Conservation (phyloP, 2,113 vertebrate genomes). For the Microcebus griseorufus region DNA sequence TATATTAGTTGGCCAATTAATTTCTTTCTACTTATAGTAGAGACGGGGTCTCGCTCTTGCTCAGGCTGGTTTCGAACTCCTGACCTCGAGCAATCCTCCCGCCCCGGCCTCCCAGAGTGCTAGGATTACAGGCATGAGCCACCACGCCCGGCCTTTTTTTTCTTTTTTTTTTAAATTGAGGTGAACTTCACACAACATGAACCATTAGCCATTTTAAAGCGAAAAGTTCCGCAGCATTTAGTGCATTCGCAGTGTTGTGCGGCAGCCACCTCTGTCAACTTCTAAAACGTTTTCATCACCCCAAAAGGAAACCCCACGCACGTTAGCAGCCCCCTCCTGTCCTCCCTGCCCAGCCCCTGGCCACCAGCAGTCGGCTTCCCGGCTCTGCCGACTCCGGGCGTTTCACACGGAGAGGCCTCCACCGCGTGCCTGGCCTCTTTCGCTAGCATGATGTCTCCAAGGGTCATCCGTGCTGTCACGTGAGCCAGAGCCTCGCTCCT, state of each 20-base stretch:
- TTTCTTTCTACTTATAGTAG: too few relatives aligned
- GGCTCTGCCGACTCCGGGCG: rapidly evolving
- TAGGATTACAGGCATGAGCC: too few relatives aligned
- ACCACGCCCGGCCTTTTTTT: too few relatives aligned
- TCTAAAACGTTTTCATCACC: not conserved
- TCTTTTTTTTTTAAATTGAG: too few relatives aligned
- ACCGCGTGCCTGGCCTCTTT: not conserved
- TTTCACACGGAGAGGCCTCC: rapidly evolving
- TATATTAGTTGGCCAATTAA: too few relatives aligned
- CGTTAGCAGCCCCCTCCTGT: rapidly evolving
- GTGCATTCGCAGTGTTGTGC: not conserved
- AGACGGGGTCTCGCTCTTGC: too few relatives aligned
- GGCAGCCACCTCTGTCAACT: not conserved
- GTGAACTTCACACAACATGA: too few relatives aligned
- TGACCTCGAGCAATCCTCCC: too few relatives aligned
- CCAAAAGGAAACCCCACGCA: rapidly evolving
- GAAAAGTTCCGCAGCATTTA: not conserved
- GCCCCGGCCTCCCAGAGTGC: too few relatives aligned
- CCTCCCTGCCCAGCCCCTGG: not conserved
- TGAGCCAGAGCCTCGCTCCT: rapidly evolving
- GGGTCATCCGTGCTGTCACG: rapidly evolving
- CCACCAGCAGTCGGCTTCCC: not conserved
- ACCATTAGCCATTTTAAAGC: not conserved
- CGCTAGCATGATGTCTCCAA: not conserved
- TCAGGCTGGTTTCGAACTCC: too few relatives aligned